Conservation (phyloP, 2,113 vertebrate species). For the Hiodon alosoides region DNA sequence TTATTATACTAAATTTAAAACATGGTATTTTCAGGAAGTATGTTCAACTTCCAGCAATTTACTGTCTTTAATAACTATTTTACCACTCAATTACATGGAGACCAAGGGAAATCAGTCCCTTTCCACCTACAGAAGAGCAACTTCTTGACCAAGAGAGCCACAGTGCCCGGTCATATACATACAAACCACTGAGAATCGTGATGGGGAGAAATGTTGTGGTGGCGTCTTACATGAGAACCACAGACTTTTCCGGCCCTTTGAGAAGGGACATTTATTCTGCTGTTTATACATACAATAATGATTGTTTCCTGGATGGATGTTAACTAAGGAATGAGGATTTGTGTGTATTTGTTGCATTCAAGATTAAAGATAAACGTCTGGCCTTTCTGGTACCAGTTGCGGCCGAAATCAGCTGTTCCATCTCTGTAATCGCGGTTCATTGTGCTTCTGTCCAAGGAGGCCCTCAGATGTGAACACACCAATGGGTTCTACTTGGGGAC, state of each 20-base stretch:
- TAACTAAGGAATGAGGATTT: conserved; percentile 17
- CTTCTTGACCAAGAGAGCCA: no score
- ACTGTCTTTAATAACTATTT: no score
- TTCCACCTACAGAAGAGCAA: no score
- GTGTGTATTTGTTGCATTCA: conserved; percentile 26
- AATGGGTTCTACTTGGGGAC: not conserved
- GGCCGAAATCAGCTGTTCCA: conserved; percentile 23
- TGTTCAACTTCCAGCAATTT: no score
- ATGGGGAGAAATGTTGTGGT: not conserved
- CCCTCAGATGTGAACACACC: not conserved
- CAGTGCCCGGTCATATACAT: no score
- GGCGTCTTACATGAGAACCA: not conserved
- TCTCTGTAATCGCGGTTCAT: conserved; percentile 19
- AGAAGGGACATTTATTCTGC: not conserved
- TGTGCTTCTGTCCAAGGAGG: conserved; percentile 13
- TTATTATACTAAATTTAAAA: no score
- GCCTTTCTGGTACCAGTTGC: conserved; percentile 33
- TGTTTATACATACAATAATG: conserved; percentile 24
- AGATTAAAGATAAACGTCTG: conserved; percentile 32
- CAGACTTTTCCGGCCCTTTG: not conserved
- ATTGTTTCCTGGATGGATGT: conserved; percentile 19
- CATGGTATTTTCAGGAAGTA: no score
- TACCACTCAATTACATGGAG: no score
- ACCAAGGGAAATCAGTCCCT: no score
- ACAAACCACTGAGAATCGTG: no score